Conservation (phyloP, 1,140 invertebrate genomes). For the Bicyclus anynana region DNA sequence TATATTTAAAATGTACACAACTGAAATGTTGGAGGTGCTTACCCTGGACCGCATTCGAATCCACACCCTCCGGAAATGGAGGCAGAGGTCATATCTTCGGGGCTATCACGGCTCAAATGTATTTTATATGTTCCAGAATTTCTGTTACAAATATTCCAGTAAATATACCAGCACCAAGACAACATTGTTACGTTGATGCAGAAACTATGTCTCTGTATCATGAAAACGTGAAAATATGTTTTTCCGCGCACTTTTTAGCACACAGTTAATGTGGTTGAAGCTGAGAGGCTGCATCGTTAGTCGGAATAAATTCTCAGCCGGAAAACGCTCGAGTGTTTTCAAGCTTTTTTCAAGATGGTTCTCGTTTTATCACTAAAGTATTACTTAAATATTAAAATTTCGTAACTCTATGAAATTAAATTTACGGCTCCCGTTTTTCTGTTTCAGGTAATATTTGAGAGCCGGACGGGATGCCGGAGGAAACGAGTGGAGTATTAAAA, state of each 20-base stretch:
- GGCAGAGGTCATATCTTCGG: too few relatives aligned
- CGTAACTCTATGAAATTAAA: not conserved
- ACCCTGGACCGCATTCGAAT: too few relatives aligned
- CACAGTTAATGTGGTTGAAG: not conserved
- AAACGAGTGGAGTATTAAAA: not conserved
- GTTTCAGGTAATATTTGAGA: conserved; percentile 1
- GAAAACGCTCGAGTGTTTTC: not conserved
- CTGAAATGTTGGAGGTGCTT: too few relatives aligned
- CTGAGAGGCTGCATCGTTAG: conserved; percentile 1
- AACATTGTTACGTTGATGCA: not conserved
- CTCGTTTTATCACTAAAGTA: not conserved
- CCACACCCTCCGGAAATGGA: too few relatives aligned
- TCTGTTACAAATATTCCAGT: too few relatives aligned
- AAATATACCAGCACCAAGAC: too few relatives aligned
- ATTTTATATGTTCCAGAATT: too few relatives aligned
- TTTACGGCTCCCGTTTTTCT: not conserved
- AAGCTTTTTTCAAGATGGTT: not conserved
- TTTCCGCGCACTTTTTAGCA: not conserved
- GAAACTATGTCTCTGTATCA: not conserved
- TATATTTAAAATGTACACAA: too few relatives aligned
- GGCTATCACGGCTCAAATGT: too few relatives aligned
- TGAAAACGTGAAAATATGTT: not conserved
- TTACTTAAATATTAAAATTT: not conserved
- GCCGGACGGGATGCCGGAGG: not conserved
- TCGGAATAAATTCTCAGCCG: not conserved